Percentiles rank a stretch among this genome's conserved stretches.
These are phyloP conservation scores for Trissolcus basalis DNA, from an alignment of 1,140 invertebrate genomes.

Conservation along the genomic window DNA sequence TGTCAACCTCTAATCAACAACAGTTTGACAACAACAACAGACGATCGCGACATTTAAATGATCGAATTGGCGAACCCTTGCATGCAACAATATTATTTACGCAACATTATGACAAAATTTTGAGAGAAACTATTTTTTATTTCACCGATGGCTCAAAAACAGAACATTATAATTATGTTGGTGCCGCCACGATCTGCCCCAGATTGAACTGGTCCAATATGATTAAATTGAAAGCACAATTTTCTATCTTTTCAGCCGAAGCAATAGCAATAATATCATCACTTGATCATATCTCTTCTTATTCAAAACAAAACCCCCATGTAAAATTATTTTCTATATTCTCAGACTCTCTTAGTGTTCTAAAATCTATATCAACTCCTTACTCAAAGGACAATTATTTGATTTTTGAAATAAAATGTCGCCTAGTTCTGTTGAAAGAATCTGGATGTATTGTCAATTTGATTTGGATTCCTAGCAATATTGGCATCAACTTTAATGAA, in stretches of 20 bases:
- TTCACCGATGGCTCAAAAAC: constrained; percentile 27
- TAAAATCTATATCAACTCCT: not conserved
- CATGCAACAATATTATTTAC: too few species aligned
- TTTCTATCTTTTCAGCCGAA: constrained; percentile 26
- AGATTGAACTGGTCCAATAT: not conserved
- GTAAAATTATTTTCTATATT: constrained; percentile 11
- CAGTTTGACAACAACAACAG: too few species aligned
- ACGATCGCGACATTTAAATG: too few species aligned
- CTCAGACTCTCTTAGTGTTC: constrained; percentile 17
- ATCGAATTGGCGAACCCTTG: too few species aligned
- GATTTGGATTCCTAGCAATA: constrained; percentile 27
- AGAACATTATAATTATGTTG: constrained; percentile 5
- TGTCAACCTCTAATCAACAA: too few species aligned
- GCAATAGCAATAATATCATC: constrained; percentile 6
- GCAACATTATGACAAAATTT: not conserved
- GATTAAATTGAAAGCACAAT: not conserved
- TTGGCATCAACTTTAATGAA: constrained; percentile 22
- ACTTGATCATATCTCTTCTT: not conserved
- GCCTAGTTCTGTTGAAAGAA: not conserved
- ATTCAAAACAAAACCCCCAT: too few species aligned
- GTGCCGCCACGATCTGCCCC: not conserved
- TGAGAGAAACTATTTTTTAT: constrained; percentile 6
- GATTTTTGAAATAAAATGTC: constrained; percentile 7
- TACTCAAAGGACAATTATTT: constrained; percentile 6
- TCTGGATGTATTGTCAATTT: constrained; percentile 1